Conservation (phyloP, 1,140 invertebrate species). For the Drosophila repleta region DNA sequence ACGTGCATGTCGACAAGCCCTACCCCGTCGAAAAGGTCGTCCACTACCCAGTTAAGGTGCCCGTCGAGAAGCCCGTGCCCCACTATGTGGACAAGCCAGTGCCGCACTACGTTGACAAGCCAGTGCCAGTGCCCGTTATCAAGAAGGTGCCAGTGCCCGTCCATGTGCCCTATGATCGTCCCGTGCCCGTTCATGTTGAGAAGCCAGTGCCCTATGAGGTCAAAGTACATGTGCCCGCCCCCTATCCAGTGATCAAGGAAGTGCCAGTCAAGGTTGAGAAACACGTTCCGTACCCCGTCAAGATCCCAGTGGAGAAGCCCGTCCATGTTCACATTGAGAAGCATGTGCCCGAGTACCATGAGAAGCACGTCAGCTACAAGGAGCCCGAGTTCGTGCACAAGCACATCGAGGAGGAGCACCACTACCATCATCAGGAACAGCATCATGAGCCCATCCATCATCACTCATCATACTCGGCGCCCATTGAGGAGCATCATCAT, state of each 20-base stretch:
- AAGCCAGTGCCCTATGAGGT: constrained; percentile 86
- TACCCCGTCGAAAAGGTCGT: constrained; percentile 90
- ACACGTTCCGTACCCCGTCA: constrained; percentile 86
- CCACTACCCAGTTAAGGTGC: constrained; percentile 89
- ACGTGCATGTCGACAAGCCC: constrained; percentile 88
- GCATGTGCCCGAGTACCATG: constrained; percentile 79
- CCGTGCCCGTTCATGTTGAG: constrained; percentile 86
- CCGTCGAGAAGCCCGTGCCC: constrained; percentile 87
- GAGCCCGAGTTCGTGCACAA: constrained; percentile 80
- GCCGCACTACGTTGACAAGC: constrained; percentile 87
- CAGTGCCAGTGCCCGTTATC: constrained; percentile 86
- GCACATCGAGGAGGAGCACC: constrained; percentile 76
- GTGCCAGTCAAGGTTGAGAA: constrained; percentile 85
- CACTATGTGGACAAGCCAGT: constrained; percentile 87
- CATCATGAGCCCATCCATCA: constrained; percentile 62
- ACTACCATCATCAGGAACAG: constrained; percentile 55
- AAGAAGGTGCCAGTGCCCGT: constrained; percentile 85
- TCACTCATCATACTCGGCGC: constrained; percentile 55
- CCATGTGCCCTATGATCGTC: constrained; percentile 86
- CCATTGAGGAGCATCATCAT: constrained; percentile 66
- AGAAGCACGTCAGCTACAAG: constrained; percentile 81
- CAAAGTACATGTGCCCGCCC: constrained; percentile 86
- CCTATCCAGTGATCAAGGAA: constrained; percentile 85
- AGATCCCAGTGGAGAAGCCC: constrained; percentile 85
- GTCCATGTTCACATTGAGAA: constrained; percentile 84